Evolutionary conservation across 2,888 invertebrate genomes (phyloP).

Genomic region (Barypeithes pellucidus): DNA sequence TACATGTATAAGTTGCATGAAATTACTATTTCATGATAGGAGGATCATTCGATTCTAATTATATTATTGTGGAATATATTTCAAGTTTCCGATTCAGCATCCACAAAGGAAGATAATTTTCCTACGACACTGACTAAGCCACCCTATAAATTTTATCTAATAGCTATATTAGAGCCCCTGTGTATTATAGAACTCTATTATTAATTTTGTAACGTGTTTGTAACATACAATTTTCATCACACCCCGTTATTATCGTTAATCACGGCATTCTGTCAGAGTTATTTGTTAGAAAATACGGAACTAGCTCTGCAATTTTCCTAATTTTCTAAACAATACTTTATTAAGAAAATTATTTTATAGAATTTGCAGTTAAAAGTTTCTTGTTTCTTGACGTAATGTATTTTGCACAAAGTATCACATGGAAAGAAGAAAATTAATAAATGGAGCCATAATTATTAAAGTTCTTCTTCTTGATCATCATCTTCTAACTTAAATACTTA

Average conservation of each 20-base stretch:
- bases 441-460: too few relatives aligned
- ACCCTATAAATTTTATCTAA: constrained; percentile 1
- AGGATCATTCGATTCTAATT: too few relatives aligned
- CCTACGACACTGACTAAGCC: not conserved
- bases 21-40: too few relatives aligned
- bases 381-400: not conserved
- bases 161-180: not conserved
- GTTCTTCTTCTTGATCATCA: too few relatives aligned
- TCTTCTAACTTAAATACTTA: too few relatives aligned
- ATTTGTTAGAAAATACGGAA: constrained; percentile 2
- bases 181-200: not conserved
- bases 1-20: too few relatives aligned
- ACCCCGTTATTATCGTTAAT: constrained; percentile 20
- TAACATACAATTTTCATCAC: constrained; percentile 15
- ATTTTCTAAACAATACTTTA: constrained; percentile 9
- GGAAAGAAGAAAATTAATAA: too few relatives aligned
- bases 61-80: too few relatives aligned
- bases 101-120: too few relatives aligned
- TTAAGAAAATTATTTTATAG: constrained; percentile 17
- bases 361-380: not conserved
- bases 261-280: constrained; percentile 6
- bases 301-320: constrained; percentile 16
- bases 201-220: not conserved
- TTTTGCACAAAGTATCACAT: too few relatives aligned
- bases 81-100: too few relatives aligned